phyloP scores from a whole-genome alignment of 2,113 vertebrate species.

The Anolis sagrei region DNA sequence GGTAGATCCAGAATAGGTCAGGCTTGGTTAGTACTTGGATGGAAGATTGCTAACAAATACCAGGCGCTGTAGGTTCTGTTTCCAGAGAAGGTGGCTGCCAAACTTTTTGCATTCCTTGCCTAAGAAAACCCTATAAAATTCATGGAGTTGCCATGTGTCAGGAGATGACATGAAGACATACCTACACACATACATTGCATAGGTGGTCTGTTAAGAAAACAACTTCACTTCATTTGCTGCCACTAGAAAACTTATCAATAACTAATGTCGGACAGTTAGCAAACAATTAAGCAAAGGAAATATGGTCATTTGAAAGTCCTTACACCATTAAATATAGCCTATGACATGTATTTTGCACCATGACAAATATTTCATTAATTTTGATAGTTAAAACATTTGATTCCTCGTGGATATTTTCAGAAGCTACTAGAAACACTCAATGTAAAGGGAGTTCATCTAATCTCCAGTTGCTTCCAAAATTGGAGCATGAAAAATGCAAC shows the following conservation, averaged over 20 bases:
- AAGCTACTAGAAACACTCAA: neutral
- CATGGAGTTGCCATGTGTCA: too few relatives aligned
- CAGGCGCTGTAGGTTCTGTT: too few relatives aligned
- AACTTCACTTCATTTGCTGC: neutral
- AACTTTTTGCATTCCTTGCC: too few relatives aligned
- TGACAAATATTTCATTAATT: neutral
- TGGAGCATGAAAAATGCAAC: neutral
- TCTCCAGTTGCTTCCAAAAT: neutral
- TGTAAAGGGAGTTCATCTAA: neutral
- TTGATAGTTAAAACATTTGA: neutral
- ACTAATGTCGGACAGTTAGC: neutral
- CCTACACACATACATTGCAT: too few relatives aligned
- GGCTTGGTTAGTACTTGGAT: too few relatives aligned
- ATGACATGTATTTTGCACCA: neutral
- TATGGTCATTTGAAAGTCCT: neutral
- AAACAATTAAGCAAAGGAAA: conserved; percentile 16
- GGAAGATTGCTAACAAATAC: too few relatives aligned
- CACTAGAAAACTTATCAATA: neutral
- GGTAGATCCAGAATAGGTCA: too few relatives aligned
- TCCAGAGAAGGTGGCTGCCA: too few relatives aligned
- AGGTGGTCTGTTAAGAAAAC: neutral
- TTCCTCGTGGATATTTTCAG: neutral
- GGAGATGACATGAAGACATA: too few relatives aligned
- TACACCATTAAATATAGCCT: conserved; percentile 3
- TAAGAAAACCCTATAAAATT: too few relatives aligned